Evolutionary conservation across 2,113 vertebrate species (phyloP).

Genomic region (Papio anubis): DNA sequence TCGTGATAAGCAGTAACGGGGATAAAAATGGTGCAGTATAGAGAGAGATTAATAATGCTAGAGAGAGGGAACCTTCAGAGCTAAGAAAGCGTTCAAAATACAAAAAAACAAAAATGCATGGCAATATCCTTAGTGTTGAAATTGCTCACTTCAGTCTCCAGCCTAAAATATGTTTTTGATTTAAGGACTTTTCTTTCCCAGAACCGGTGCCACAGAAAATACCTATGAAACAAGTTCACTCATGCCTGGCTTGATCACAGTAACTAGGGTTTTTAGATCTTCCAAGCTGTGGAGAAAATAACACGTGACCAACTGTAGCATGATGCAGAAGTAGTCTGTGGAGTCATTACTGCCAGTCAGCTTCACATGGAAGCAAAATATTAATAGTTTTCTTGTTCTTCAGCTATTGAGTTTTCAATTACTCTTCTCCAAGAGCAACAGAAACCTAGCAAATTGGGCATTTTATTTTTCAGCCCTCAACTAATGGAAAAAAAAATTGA

Average conservation of each 20-base stretch:
- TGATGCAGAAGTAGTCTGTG: constrained; percentile 62
- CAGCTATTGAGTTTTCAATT: constrained; percentile 66
- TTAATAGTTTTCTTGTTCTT: constrained; percentile 70
- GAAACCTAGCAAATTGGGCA: not conserved
- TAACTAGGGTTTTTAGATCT: constrained; percentile 70
- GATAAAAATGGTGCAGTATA: not conserved
- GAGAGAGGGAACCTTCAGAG: not conserved
- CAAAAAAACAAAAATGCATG: not conserved
- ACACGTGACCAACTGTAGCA: constrained; percentile 68
- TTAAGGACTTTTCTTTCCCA: not conserved
- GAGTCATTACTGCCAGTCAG: constrained; percentile 70
- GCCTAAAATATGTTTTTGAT: not conserved
- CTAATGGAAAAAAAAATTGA: constrained; percentile 28
- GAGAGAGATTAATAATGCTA: not conserved
- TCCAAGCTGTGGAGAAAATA: constrained; percentile 63
- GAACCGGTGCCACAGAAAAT: constrained; percentile 22
- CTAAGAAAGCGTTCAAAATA: not conserved
- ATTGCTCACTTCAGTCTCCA: not conserved
- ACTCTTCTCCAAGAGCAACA: constrained; percentile 56
- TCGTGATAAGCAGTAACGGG: not conserved
- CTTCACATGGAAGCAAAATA: constrained; percentile 63
- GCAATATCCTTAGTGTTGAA: not conserved
- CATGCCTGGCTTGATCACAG: constrained; percentile 61
- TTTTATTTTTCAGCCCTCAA: not conserved
- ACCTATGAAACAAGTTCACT: constrained; percentile 22